Evolutionary conservation across 2,888 invertebrate species (phyloP).

Genomic region (Drosophila antonietae): DNA sequence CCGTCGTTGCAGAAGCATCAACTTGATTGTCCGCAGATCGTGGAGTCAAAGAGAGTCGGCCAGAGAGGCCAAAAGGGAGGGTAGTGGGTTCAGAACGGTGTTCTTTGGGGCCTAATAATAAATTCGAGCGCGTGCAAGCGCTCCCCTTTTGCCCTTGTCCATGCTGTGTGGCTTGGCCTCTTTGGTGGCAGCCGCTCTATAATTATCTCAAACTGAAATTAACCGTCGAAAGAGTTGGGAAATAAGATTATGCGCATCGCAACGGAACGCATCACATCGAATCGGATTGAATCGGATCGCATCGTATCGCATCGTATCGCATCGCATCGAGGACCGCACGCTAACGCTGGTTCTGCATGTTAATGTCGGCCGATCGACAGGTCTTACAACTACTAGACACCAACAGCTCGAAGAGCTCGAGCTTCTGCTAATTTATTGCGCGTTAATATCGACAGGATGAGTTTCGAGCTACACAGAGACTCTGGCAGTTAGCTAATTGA

Average conservation of each 20-base stretch:
- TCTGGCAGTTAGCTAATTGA: conserved; percentile 59
- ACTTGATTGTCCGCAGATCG: conserved; percentile 57
- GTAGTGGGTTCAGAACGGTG: background rate
- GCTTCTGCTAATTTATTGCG: conserved; percentile 81
- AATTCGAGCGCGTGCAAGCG: conserved; percentile 82
- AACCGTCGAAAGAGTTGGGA: conserved; percentile 81
- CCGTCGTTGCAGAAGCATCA: conserved; percentile 58
- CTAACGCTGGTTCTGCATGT: conserved; percentile 61
- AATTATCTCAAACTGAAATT: conserved; percentile 83
- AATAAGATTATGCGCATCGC: conserved; percentile 74
- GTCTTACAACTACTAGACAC: conserved; percentile 24
- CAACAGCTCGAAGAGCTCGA: background rate
- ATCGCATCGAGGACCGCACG: conserved; percentile 21
- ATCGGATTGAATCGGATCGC: conserved; percentile 19
- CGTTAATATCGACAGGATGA: conserved; percentile 80
- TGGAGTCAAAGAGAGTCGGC: background rate
- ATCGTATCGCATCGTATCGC: conserved; percentile 4
- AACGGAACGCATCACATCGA: conserved; percentile 40
- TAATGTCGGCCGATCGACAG: conserved; percentile 42
- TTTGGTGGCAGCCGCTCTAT: conserved; percentile 81
- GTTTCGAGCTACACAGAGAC: conserved; percentile 24
- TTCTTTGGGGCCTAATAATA: conserved; percentile 73
- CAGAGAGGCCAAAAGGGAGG: background rate
- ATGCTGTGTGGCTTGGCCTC: conserved; percentile 18
- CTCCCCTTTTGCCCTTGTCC: conserved; percentile 25